Evolutionary conservation across 2,797 vertebrate species (phyloP), one percentile per base, ranked within the genome.

Genomic region (Halcyon chelicuti): DNA sequence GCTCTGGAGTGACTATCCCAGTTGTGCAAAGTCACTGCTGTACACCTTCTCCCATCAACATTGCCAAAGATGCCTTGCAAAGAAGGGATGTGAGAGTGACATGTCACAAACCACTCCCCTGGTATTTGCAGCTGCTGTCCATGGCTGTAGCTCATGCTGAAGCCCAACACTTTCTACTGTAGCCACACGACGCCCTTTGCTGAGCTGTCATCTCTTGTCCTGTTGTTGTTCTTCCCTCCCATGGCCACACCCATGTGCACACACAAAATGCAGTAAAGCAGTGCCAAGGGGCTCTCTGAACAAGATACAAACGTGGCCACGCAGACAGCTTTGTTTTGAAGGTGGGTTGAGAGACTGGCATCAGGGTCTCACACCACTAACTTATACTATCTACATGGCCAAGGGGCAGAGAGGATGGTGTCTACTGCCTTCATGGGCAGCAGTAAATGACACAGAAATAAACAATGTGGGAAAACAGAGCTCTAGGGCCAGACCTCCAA

Each of bases 391-490:
- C 12, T 73, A 29, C 63, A 91, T 29, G 44, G 61, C n/a, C 29
- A 21, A 77, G 33, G n/a, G 10, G 14, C 26, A 68, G 76, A 61
- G 35, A 72, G 15, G 28, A 35, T 8, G 11, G n/a, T 68, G 12
- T 55, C 72, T 47, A 47, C 52, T 68, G 61, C 51, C 70, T 65
- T 75, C 90, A 28, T 0, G 37, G 61, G 26, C 33, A 88, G 93
- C 88, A 94, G 83, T 93, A 94, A 94, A 94, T 61, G 65, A 83
- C 1, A 7, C 39, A 88, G 88, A 95, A 93, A 91, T 95, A 96
- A 97, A 97, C 95, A 95, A 31, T 6, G 23, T 0, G 0, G 82
- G 72, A 84, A 84, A 95, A 80, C 92, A 94, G 95, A 93, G 66
- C 54, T 83, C 58, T 55, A 75, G n/a, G 62, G 63, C 83, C 92